Evolutionary conservation across 2,797 vertebrate genomes (phyloP), one percentile per base, ranked within the genome.

Genomic region (Enteromius afrohamiltoni): DNA sequence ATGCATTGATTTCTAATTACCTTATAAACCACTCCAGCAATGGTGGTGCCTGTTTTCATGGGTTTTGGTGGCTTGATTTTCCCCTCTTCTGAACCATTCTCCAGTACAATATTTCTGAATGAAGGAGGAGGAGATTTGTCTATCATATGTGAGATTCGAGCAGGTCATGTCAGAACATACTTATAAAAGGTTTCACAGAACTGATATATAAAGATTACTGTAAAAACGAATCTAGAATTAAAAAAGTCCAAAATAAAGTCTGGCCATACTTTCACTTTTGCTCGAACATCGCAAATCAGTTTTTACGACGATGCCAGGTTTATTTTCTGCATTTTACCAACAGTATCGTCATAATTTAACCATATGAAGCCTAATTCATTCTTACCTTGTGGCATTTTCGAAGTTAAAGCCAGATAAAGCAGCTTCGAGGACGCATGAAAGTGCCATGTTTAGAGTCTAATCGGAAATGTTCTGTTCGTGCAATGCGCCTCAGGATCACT

Each of bases 11-110:
- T 67, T 60, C 4, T 42, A 23, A 84, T 91, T 85, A 87, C 94
- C 92, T 94, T 94, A 85, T 89, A 95, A 74, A 94, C 90, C 10
- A 95, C 16, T 49, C 94, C 94, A 60, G 93, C 93, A 65, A 95
- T 95, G 0, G 94, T 95, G 80, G 94, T 95, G 0, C 94, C 94
- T 2, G 94, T 95, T 88, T 95, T 95, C 85, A 93, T 1, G 6
- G 93, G 89, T 89, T 86, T 93, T 0, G 93, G 92, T 3, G 89
- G 29, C 70, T 88, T 87, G 42, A 29, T 1, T 0, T 90, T 55
- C 77, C 74, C 85, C 29, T 86, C 87, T 10, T 82, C 85, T 73
- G 91, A 80, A 6, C 87, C 71, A 80, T 87, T 91, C 34, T 91
- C 5, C 29, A 95, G 82, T 0, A 86, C 87, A 85, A 85, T 84